Base-by-base conservation (phyloP, 2,797 vertebrate genomes). In the Lagodon rhomboides region DNA sequence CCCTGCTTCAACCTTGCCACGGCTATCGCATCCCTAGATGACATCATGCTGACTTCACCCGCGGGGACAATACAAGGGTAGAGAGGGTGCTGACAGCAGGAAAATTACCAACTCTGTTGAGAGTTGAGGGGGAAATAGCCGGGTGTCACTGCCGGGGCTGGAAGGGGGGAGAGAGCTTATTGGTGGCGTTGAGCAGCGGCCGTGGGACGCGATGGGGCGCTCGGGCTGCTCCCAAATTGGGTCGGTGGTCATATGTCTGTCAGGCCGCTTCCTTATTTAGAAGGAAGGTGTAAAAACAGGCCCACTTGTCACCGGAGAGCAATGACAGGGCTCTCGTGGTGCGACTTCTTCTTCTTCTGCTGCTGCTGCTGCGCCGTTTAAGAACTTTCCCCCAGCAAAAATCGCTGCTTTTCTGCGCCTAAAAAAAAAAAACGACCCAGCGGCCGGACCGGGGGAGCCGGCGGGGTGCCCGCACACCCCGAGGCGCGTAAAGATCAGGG, bases 231-330 rank as follows among this genome's bases (percentile, higher is more conserved):
- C 91, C 95, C 95, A 95, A 96, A 96, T 94, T 94, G 95, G 95
- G 91, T 83, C 23, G 91, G 87, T 91, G 94, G 93, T 93, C 89
- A 89, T 95, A 94, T 93, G 95, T 94, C 94, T 93, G 91, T 87
- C 90, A 91, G 79, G 87, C 87, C 61, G 91, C 91, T 96, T 96
- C 96, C 95, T 97, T 97, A 97, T 97, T 97, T 97, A 97, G 96
- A 96, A 93, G 82, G 94, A 95, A 96, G 95, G 94, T 94, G 96
- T 96, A 95, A 96, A 96, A 96, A 94, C 91, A 93, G 95, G 89
- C 85, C 90, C 87, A 71, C 94, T 92, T 93, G 93, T 97, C 96
- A 97, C 92, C 93, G 92, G 93, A 58, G 87, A 95, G 95, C 93
- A 95, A 96, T 94, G 95, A 93, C 83, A 93, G 81, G 63, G 82